Evolutionary conservation across 2,888 invertebrate species (phyloP), one percentile per base, ranked within the genome.

Genomic region (Hyposoter didymator): DNA sequence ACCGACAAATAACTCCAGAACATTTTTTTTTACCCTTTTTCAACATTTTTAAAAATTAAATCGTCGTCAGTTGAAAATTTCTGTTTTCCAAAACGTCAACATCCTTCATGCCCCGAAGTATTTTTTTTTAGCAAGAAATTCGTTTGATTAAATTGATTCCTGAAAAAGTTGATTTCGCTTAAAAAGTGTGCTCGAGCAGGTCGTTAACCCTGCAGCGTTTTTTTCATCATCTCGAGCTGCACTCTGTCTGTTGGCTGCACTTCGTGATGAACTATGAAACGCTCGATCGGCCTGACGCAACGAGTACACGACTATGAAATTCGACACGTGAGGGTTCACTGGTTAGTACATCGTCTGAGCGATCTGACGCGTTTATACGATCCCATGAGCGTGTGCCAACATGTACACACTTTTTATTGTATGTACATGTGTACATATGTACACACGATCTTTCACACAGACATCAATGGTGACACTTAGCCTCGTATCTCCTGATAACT

Each of bases 261-360:
- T 74, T 66, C 10, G 72, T 43, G 70, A 80, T 72, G 49, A 73
- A 81, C 66, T 55, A 55, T 74, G 45, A 59, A 74, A 74, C 43
- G 35, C 70, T 78, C 78, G 79, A 80, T 80, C 35, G 39, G 43
- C 43, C 73, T 55, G 1, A 55, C 5, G 59, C 64, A 32, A 45
- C 19, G 80, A 35, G 55, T 72, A 43, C 70, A 64, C 74, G 75
- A 75, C 79, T 62, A 75, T 82, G 85, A 79, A 82, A 85, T 82
- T 75, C 19, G 84, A 85, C 69, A 78, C 69, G 64, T 19, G 22
- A 79, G 75, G 66, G 47, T 67, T 76, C 79, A n/a, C 49, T 72
- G 66, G 73, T 70, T 75, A 47, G 69, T 67, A 45, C 45, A 19
- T 70, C 69, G 73, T 52, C 62, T 64, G 28, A 78, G 47, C 75